Conservation (phyloP, 2,797 vertebrate species). For the Triplophysa bombifrons region DNA sequence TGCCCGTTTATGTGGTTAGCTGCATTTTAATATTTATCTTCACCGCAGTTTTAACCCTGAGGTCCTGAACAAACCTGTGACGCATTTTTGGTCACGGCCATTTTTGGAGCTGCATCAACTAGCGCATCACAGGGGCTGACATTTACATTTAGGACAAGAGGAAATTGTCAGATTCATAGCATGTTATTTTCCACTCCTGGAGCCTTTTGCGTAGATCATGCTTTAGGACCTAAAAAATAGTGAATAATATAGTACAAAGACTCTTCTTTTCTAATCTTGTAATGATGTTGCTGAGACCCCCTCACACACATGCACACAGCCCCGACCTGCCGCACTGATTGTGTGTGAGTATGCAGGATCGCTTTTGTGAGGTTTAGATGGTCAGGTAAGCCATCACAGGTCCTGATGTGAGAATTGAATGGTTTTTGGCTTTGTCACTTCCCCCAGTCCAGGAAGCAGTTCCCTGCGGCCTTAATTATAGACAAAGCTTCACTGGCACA, state of each 20-base stretch:
- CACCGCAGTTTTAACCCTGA: not conserved
- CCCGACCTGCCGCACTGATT: not conserved
- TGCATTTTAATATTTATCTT: not conserved
- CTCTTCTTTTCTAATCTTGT: not conserved
- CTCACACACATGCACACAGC: not conserved
- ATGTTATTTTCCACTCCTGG: not conserved
- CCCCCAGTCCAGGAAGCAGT: conserved; percentile 61
- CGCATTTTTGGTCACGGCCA: not conserved
- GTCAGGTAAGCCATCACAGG: conserved; percentile 37
- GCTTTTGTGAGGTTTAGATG: conserved; percentile 33
- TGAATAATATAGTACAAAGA: not conserved
- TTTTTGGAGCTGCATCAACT: not conserved
- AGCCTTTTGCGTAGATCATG: not conserved
- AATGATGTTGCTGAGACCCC: not conserved
- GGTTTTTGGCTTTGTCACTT: conserved; percentile 53
- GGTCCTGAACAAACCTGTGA: not conserved
- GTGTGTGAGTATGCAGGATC: conserved; percentile 14
- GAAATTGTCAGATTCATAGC: not conserved
- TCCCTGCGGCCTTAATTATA: conserved; percentile 76
- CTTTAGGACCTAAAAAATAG: not conserved
- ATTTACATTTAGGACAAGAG: conserved; percentile 3
- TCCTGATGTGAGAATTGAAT: conserved; percentile 49
- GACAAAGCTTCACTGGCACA: conserved; percentile 29
- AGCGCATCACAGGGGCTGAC: not conserved
- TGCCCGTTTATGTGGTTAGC: not conserved